These are phyloP conservation scores for Pterocles burchelli DNA, from an alignment of 2,113 vertebrate species.

Conservation along the genomic window DNA sequence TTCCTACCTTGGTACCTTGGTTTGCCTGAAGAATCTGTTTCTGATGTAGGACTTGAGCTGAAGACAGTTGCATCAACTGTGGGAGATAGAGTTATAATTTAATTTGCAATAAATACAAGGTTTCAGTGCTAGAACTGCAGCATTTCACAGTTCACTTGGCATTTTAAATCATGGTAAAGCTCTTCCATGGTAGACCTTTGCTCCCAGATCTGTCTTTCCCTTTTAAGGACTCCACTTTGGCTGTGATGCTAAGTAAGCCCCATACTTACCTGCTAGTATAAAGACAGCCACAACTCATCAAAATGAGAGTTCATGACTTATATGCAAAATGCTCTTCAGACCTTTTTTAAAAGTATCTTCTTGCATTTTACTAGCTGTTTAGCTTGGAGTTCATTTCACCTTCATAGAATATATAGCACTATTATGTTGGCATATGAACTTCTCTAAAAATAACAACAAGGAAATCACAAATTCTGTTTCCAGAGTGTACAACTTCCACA, in stretches of 20 bases:
- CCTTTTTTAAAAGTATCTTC: not conserved
- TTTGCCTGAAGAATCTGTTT: conserved; percentile 90
- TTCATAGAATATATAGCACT: not conserved
- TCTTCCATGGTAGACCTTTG: not conserved
- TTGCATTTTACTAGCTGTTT: not conserved
- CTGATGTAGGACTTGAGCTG: conserved; percentile 86
- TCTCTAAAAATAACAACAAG: not conserved
- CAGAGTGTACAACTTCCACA: not conserved
- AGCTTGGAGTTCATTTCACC: not conserved
- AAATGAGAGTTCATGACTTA: not conserved
- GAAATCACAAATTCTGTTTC: not conserved
- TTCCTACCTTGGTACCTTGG: conserved; percentile 87
- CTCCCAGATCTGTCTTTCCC: not conserved
- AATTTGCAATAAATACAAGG: not conserved
- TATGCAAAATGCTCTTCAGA: not conserved
- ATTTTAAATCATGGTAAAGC: not conserved
- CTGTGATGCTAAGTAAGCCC: not conserved
- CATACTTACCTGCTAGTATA: not conserved
- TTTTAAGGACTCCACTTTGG: not conserved
- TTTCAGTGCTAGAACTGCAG: not conserved
- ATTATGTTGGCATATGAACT: not conserved
- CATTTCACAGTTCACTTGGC: not conserved
- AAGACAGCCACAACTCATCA: not conserved
- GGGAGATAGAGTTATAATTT: not conserved
- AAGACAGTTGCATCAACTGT: conserved; percentile 87